Evolutionary conservation across 2,113 vertebrate species (phyloP).

Genomic region (Athene noctua): DNA sequence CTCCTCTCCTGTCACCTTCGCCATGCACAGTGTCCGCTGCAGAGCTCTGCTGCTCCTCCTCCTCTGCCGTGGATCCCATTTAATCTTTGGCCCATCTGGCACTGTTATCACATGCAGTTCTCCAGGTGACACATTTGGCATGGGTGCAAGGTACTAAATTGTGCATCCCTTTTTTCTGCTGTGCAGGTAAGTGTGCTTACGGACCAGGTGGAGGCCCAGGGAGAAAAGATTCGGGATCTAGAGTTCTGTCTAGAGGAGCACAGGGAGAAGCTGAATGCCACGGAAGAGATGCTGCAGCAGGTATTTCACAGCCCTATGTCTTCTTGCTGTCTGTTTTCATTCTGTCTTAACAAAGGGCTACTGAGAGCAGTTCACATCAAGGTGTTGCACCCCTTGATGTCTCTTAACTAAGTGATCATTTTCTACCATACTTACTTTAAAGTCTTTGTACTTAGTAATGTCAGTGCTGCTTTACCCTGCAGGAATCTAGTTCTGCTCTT

Average conservation of each 20-base stretch:
- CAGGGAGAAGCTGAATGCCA: conserved; percentile 92
- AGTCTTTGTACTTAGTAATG: not conserved
- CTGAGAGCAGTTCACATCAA: not conserved
- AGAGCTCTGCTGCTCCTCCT: not conserved
- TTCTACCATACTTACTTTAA: not conserved
- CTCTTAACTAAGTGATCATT: not conserved
- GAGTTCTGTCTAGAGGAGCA: conserved; percentile 95
- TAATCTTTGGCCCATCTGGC: not conserved
- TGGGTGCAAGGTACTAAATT: not conserved
- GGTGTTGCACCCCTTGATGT: not conserved
- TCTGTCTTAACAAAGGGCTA: not conserved
- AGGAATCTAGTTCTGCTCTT: not conserved
- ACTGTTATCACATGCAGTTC: not conserved
- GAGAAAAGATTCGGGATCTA: conserved; percentile 96
- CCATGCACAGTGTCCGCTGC: not conserved
- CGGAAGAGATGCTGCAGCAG: conserved; percentile 97
- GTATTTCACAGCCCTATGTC: conserved; percentile 56
- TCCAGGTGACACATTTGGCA: not conserved
- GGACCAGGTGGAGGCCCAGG: conserved; percentile 97
- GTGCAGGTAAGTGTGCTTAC: conserved; percentile 94
- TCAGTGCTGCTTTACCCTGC: not conserved
- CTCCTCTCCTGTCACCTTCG: not conserved
- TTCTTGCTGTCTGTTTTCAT: not conserved
- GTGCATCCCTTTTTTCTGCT: not conserved
- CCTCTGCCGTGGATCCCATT: not conserved